These are phyloP conservation scores for Morinoia aosen DNA, from an alignment of 2,888 invertebrate species.

Conservation along the genomic window DNA sequence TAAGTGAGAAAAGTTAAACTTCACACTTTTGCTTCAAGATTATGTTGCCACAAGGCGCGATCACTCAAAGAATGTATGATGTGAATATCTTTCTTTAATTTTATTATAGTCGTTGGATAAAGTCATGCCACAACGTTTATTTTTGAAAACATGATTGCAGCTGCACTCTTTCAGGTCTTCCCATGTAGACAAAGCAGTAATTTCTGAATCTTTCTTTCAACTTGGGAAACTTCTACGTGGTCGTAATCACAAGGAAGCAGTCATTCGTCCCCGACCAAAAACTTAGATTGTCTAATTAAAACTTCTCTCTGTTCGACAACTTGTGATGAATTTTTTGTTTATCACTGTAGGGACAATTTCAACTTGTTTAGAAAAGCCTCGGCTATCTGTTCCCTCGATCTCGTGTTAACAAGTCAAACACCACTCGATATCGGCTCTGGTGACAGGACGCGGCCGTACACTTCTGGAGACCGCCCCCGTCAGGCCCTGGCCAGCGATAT, in stretches of 20 bases:
- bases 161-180: not conserved
- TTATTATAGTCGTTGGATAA: not conserved
- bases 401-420: not conserved
- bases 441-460: not conserved
- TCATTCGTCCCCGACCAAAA: not conserved
- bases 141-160: not conserved
- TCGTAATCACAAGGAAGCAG: not conserved
- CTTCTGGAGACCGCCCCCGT: not conserved
- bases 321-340: not conserved
- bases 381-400: not conserved
- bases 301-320: not conserved
- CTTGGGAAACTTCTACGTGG: not conserved
- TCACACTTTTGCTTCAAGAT: no score
- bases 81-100: not conserved
- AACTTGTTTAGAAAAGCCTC: not conserved
- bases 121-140: not conserved
- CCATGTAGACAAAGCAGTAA: not conserved
- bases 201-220: not conserved
- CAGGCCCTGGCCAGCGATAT: not conserved
- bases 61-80: no score
- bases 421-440: not conserved
- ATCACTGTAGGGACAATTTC: not conserved
- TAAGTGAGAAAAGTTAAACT: no score
- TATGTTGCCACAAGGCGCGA: no score
- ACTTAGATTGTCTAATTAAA: constrained; percentile 20